phyloP scores from a whole-genome alignment of 2,888 invertebrate species.

The Patella ulyssiponensis region DNA sequence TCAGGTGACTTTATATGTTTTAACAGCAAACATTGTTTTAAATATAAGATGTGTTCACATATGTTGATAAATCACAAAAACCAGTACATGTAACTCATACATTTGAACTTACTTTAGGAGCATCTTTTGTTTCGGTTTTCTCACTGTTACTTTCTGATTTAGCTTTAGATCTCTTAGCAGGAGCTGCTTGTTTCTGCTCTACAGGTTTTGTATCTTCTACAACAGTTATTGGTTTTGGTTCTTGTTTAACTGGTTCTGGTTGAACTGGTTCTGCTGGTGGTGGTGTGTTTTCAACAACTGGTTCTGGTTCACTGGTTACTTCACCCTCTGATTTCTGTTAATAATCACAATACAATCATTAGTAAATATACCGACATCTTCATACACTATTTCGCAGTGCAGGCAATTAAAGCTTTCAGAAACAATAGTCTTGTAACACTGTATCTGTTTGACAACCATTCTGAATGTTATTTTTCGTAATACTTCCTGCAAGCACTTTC shows the following conservation, averaged over 20 bases:
- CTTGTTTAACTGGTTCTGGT: constrained; percentile 28
- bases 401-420: too few relatives aligned
- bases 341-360: background rate
- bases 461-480: too few relatives aligned
- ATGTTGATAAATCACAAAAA: background rate
- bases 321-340: background rate
- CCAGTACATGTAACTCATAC: background rate
- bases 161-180: constrained; percentile 21
- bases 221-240: constrained; percentile 29
- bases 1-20: too few relatives aligned
- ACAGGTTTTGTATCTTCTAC: constrained; percentile 55
- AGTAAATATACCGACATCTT: too few relatives aligned
- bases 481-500: too few relatives aligned
- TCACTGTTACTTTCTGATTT: constrained; percentile 17
- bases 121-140: constrained; percentile 7
- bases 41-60: background rate
- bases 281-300: constrained; percentile 2
- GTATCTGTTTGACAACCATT: too few relatives aligned
- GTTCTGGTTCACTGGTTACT: constrained; percentile 18
- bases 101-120: constrained; percentile 8
- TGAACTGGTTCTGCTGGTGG: constrained; percentile 10
- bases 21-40: background rate
- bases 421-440: too few relatives aligned
- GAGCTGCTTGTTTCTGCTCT: constrained; percentile 33
- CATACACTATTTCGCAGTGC: too few relatives aligned